Conservation (phyloP, 2,113 vertebrate genomes). For the Dicaeum eximium region DNA sequence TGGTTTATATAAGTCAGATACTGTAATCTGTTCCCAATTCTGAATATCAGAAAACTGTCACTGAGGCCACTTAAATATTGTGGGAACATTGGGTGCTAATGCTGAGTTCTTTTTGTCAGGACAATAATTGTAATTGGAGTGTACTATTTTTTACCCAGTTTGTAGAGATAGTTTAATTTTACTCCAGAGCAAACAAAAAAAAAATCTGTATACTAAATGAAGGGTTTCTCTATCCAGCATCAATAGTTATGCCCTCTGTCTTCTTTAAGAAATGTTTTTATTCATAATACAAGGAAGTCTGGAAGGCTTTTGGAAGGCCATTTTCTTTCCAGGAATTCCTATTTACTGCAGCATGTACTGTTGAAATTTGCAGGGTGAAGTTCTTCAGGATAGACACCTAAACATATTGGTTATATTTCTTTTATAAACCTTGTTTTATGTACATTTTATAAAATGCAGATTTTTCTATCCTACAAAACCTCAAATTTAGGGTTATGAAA, state of each 20-base stretch:
- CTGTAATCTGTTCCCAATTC: background rate
- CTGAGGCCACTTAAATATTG: background rate
- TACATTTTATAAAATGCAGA: background rate
- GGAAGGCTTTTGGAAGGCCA: too few species aligned
- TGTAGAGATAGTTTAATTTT: background rate
- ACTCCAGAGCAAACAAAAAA: background rate
- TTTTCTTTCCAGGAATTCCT: background rate
- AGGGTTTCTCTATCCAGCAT: background rate
- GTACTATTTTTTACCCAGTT: background rate
- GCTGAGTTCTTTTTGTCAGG: background rate
- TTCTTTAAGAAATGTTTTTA: background rate
- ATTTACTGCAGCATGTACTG: background rate
- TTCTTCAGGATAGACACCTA: background rate
- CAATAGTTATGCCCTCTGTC: background rate
- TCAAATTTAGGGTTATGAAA: background rate
- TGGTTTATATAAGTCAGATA: background rate
- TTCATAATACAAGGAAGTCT: background rate
- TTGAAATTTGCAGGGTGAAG: background rate
- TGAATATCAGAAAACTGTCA: background rate
- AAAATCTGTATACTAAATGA: background rate
- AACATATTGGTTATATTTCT: background rate
- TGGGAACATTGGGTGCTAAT: background rate
- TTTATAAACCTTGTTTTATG: background rate
- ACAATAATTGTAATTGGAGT: background rate
- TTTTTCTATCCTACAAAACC: background rate